These are phyloP conservation scores for Pachypanchax playfairii DNA, from an alignment of 2,113 vertebrate genomes.

Conservation along the genomic window DNA sequence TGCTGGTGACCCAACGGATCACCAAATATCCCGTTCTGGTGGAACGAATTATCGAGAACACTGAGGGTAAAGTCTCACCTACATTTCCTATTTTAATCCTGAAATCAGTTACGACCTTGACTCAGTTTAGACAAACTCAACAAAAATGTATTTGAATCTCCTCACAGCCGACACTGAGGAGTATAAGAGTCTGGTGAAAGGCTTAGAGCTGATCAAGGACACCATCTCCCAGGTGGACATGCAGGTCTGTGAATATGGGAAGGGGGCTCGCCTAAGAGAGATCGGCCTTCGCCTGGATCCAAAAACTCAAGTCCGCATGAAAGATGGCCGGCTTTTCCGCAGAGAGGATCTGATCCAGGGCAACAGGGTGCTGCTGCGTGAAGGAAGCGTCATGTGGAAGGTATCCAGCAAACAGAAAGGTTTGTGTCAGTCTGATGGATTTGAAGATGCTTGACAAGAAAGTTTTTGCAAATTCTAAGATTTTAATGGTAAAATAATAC, in stretches of 20 bases:
- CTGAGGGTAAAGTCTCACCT: conserved; percentile 85
- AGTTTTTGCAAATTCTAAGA: too few relatives aligned
- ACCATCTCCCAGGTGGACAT: conserved; percentile 86
- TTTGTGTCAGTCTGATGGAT: conserved; percentile 41
- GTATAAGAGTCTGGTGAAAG: conserved; percentile 79
- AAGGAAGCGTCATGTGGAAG: conserved; percentile 87
- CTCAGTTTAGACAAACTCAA: not conserved
- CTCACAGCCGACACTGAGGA: conserved; percentile 84
- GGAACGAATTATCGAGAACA: conserved; percentile 91
- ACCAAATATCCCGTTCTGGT: conserved; percentile 94
- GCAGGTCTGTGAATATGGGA: conserved; percentile 83
- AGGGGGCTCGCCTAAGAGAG: conserved; percentile 82
- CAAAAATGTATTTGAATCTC: not conserved
- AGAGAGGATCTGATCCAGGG: conserved; percentile 83
- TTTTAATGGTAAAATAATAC: too few relatives aligned
- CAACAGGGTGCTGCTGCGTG: conserved; percentile 77
- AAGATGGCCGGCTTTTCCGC: conserved; percentile 82
- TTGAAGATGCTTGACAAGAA: too few relatives aligned
- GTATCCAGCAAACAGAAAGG: conserved; percentile 88
- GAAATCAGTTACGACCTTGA: too few relatives aligned
- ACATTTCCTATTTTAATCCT: not conserved
- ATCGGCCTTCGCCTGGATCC: conserved; percentile 85
- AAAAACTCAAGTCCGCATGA: conserved; percentile 83
- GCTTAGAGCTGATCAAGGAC: conserved; percentile 85
- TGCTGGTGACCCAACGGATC: conserved; percentile 94